Conservation (phyloP, 2,113 vertebrate genomes). For the Cyrtonyx montezumae region DNA sequence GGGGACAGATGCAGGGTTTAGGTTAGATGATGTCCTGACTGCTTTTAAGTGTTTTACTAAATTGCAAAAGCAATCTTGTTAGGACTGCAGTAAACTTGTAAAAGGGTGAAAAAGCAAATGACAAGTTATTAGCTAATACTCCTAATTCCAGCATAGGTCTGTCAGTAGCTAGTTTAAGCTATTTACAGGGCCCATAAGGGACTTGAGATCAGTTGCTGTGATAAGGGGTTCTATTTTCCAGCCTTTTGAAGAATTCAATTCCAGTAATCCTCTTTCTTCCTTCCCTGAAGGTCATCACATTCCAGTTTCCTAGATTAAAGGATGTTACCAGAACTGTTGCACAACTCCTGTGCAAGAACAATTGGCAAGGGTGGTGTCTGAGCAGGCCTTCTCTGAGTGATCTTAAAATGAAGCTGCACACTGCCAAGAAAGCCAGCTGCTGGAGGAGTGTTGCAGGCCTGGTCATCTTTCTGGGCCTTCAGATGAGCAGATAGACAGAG, state of each 20-base stretch:
- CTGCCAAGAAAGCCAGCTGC: background rate
- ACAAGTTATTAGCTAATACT: conserved; percentile 22
- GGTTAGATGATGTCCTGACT: background rate
- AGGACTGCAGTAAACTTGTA: background rate
- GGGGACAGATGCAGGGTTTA: background rate
- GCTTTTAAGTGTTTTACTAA: background rate
- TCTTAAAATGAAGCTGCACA: conserved; percentile 6
- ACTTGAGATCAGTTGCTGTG: conserved; percentile 18
- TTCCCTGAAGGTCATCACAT: conserved; percentile 51
- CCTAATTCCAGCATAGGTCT: conserved; percentile 26
- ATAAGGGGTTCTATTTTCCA: conserved; percentile 34
- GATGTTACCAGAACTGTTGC: conserved; percentile 56
- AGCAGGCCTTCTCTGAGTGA: background rate
- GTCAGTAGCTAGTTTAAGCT: conserved; percentile 44
- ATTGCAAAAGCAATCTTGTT: background rate
- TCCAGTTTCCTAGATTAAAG: conserved; percentile 58
- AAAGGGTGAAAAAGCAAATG: background rate
- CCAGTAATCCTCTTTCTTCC: conserved; percentile 46
- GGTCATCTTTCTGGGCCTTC: background rate
- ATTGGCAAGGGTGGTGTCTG: conserved; percentile 8
- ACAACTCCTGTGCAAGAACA: conserved; percentile 15
- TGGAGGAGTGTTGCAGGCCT: background rate
- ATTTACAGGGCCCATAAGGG: background rate
- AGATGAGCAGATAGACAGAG: background rate
- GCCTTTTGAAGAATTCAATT: conserved; percentile 41